Conservation (phyloP, 2,888 invertebrate species). For the Oscheius sp. region DNA sequence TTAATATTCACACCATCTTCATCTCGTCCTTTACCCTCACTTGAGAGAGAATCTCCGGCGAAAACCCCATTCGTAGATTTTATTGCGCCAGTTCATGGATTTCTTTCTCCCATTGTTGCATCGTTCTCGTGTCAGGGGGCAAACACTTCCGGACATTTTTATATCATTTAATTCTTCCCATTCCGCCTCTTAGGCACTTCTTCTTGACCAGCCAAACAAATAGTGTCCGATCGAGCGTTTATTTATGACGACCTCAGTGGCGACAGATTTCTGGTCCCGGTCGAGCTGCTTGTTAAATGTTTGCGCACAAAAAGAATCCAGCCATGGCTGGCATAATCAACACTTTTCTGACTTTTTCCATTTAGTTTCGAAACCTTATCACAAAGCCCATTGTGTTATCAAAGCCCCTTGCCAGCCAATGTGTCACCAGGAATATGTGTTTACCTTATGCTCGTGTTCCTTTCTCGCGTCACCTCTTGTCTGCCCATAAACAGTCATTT, state of each 20-base stretch:
- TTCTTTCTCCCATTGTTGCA: neutral
- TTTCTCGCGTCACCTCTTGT: conserved; percentile 7
- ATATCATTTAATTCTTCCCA: neutral
- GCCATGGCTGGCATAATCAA: conserved; percentile 5
- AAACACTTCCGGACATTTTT: conserved; percentile 18
- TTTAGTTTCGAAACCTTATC: conserved; percentile 10
- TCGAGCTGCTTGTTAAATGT: conserved; percentile 42
- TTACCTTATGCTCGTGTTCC: neutral
- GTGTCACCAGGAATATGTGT: conserved; percentile 17
- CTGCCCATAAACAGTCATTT: conserved; percentile 6
- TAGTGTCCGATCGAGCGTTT: conserved; percentile 34
- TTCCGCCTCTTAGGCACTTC: conserved; percentile 4
- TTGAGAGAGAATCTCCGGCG: no score
- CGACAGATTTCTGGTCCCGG: conserved; percentile 41
- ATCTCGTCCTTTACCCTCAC: no score
- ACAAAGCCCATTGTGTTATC: neutral
- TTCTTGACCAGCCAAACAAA: conserved; percentile 31
- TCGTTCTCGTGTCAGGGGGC: neutral
- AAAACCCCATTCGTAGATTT: neutral
- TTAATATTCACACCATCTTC: no score
- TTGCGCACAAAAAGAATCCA: conserved; percentile 19
- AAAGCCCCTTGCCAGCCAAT: conserved; percentile 14
- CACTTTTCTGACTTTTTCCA: conserved; percentile 7
- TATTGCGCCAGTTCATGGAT: conserved; percentile 8
- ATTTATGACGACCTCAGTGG: conserved; percentile 22